Evolutionary conservation across 2,888 invertebrate species (phyloP), one percentile per base, ranked within the genome.

Genomic region (Anodontia alba): DNA sequence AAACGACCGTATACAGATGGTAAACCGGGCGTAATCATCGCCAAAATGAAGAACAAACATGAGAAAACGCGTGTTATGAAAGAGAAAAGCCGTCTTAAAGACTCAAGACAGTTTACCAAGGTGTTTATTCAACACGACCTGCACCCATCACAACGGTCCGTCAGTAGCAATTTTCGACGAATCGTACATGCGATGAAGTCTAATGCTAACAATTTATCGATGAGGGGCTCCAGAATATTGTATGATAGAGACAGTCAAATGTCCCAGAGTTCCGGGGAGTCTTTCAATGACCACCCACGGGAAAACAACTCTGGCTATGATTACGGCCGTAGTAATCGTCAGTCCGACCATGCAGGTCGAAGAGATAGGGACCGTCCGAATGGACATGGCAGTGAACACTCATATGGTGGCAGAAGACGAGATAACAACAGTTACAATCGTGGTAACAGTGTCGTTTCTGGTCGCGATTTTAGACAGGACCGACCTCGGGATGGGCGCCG

Each of bases 1-100:
- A 75, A 75, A 36, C 33, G n/a, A n/a, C n/a, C n/a, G 15, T 49
- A 33, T 15, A 12, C 17, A 33, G 26, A 36, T 8, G 1, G 29
- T 10, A 38, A 70, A n/a, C 54, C 76, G 1, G 57, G 76, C 20
- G n/a, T 76, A n/a, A 33, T 71, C 2, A 33, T 77, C n/a, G 77
- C 62, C 2, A 76, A 7, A 46, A 12, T 74, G 42, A 49, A 23
- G 10, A 33, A 57, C n/a, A 31, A 17, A 7, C 43, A 75, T 3
- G 73, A 78, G 69, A 74, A 78, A 51, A 62, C 62, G 17, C 42
- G 5, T 15, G 49, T 49, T 15, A 7, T 49, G 8, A 49, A 49
- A n/a, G n/a, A 7, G 5, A 49, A 49, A 20, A 15, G 20, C 12
- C 17, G 3, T 10, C 49, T 49, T 15, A 49, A 73, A 36, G 70